Evolutionary conservation across 2,797 vertebrate genomes (phyloP).

Genomic region (Premnoplex brunnescens): DNA sequence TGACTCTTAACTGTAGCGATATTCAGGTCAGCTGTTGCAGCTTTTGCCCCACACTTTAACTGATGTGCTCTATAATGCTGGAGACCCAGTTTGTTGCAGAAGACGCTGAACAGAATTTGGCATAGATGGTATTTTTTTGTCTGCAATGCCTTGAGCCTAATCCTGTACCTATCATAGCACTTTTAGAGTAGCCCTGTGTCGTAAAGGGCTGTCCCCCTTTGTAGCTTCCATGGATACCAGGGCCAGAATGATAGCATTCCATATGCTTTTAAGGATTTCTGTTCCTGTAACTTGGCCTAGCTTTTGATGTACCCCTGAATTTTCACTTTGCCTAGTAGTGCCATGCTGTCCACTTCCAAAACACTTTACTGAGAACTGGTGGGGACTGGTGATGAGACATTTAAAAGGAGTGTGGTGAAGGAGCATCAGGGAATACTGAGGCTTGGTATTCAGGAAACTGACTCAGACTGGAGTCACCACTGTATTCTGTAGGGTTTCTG

Average conservation of each 20-base stretch:
- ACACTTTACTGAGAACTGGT: background rate
- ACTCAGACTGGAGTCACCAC: background rate
- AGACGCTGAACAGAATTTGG: background rate
- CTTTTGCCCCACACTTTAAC: background rate
- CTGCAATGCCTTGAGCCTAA: accelerated
- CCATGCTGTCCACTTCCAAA: accelerated
- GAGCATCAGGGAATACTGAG: accelerated
- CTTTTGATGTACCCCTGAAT: background rate
- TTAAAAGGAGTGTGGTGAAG: background rate
- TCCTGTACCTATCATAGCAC: background rate
- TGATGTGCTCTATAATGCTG: accelerated
- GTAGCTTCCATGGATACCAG: background rate
- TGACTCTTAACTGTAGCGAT: background rate
- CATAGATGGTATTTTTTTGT: background rate
- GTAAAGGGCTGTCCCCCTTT: background rate
- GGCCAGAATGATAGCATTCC: background rate
- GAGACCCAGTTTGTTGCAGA: background rate
- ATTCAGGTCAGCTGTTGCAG: background rate
- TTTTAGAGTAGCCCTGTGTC: background rate
- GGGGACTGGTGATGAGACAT: accelerated
- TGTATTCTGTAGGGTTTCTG: background rate
- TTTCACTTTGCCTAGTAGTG: background rate
- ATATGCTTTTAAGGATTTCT: background rate
- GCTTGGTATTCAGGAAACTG: background rate
- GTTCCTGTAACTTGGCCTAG: background rate